phyloP scores from a whole-genome alignment of 2,113 vertebrate genomes.

The Sinocyclocheilus rhinocerous region DNA sequence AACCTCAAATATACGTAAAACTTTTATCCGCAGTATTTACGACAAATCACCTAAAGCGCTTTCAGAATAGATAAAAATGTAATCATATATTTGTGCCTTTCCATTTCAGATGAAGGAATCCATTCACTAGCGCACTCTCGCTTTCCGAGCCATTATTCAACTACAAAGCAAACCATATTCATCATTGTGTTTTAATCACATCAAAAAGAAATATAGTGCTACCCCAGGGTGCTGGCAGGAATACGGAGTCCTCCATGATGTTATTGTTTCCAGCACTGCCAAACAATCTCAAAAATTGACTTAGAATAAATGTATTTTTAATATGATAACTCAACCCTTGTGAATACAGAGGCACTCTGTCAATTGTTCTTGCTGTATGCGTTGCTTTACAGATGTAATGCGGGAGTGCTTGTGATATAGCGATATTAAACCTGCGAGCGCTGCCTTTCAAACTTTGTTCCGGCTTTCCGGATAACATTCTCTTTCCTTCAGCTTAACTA shows the following conservation, averaged over 20 bases:
- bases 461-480: constrained; percentile 52
- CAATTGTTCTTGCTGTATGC: constrained; percentile 56
- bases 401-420: constrained; percentile 48
- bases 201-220: constrained; percentile 61
- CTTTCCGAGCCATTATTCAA: constrained; percentile 54
- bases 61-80: constrained; percentile 72
- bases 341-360: constrained; percentile 57
- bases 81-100: constrained; percentile 77
- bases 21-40: constrained; percentile 32
- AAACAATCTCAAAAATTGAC: constrained; percentile 62
- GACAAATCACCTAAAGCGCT: constrained; percentile 44
- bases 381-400: constrained; percentile 52
- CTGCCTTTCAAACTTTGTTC: constrained; percentile 54
- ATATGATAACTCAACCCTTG: constrained; percentile 60
- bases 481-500: constrained; percentile 54
- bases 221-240: constrained; percentile 60
- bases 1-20: constrained; percentile 43
- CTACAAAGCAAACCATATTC: constrained; percentile 58
- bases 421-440: constrained; percentile 57
- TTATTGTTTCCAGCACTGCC: constrained; percentile 62
- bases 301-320: constrained; percentile 64
- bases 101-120: constrained; percentile 78
- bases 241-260: constrained; percentile 54
- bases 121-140: constrained; percentile 75
- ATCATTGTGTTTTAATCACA: constrained; percentile 62